Evolutionary conservation across 1,140 invertebrate genomes (phyloP), one percentile per base, ranked within the genome.

Genomic region (Apis florea): DNA sequence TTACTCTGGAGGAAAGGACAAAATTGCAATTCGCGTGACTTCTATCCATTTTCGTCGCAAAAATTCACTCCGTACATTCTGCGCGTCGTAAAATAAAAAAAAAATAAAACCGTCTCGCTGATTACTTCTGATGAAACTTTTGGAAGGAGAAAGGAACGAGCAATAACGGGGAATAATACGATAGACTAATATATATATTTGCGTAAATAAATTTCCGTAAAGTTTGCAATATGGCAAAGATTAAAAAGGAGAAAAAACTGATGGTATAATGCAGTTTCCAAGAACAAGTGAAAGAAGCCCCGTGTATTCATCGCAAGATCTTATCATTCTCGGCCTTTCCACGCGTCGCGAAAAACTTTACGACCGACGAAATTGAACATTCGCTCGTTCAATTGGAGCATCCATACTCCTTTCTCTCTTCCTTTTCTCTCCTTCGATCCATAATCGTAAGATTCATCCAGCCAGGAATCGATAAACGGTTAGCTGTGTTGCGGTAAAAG

Each of bases 281-380:
- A 11, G 51, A 79, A n/a, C 47, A 71, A 21, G 67, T 47, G 8
- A 17, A 40, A 24, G 64, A 51, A 73, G 69, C 67, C 61, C 47
- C 68, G 63, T n/a, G n/a, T 26, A 70, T 75, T 79, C 79, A 59
- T 73, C 85, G 78, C 54, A 64, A 74, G 73, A 54, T n/a, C 49
- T 85, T 61, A 66, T n/a, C n/a, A n/a, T 26, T 53, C 49, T 54
- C n/a, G 19, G 5, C 17, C 59, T 31, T 63, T 24, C 47, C 19
- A 64, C 54, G 80, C 12, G 15, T 67, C 58, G 31, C 9, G 24
- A 73, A 49, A 72, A 66, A 56, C 70, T 80, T 51, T 66, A 80
- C 78, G 51, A 73, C 26, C 61, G 59, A 19, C 15, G 51, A 40
- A 73, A 80, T 53, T n/a, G 61, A 64, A 73, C n/a, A 11, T 15